A percentile compares a stretch with the other conserved stretches of the same genome.
Evolutionary conservation across 2,113 vertebrate genomes (phyloP).

Genomic region (Talpa occidentalis): DNA sequence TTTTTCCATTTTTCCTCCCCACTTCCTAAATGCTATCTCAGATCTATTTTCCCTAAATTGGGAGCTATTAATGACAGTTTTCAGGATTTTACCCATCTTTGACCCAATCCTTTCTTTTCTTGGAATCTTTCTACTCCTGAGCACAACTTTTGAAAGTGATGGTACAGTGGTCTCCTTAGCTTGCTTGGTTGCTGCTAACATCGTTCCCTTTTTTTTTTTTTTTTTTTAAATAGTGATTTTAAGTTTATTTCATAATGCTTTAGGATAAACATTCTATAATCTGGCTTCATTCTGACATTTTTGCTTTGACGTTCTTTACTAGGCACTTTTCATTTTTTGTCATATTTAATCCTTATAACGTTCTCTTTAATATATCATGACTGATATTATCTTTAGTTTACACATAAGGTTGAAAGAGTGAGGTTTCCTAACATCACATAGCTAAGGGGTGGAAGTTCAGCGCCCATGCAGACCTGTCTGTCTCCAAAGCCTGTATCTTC

Average conservation of each 20-base stretch:
- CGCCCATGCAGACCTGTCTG: background rate
- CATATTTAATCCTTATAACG: background rate
- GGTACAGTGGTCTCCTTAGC: background rate
- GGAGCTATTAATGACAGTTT: background rate
- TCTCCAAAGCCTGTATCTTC: background rate
- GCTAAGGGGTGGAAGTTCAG: background rate
- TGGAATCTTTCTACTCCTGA: background rate
- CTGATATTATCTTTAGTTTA: background rate
- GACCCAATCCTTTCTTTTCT: background rate
- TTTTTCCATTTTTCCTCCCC: background rate
- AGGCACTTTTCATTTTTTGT: background rate
- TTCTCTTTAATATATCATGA: background rate
- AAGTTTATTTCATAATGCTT: background rate
- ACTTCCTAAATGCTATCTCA: background rate
- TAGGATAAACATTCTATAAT: background rate
- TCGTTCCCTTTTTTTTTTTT: background rate
- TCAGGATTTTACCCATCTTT: background rate
- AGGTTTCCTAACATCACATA: background rate
- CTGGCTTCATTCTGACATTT: background rate
- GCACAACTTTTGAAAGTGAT: background rate
- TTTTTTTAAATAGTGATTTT: background rate
- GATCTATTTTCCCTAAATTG: background rate
- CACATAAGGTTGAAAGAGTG: background rate
- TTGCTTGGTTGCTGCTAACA: background rate
- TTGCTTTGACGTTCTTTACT: background rate